Evolutionary conservation across 1,140 invertebrate species (phyloP).

Genomic region (Chrysoperla carnea): DNA sequence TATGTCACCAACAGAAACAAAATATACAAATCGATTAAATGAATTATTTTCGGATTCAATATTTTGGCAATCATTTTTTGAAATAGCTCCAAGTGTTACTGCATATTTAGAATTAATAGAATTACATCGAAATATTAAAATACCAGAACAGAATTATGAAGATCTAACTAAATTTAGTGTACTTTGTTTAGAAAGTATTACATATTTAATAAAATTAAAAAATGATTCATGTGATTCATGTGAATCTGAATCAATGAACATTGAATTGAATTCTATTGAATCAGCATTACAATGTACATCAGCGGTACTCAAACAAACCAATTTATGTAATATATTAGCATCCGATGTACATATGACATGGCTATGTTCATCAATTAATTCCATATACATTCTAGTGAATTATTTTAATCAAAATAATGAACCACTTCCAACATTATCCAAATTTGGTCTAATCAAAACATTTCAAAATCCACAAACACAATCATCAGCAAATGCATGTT

Average conservation of each 20-base stretch:
- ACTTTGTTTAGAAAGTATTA: conserved; percentile 35
- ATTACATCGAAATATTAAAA: conserved; percentile 17
- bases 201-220: conserved; percentile 18
- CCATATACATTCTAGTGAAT: conserved; percentile 18
- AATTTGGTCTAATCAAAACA: conserved; percentile 16
- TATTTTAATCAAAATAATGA: conserved; percentile 16
- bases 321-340: conserved; percentile 20
- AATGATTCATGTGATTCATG: conserved; percentile 7
- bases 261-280: conserved; percentile 14
- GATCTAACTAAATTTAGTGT: conserved; percentile 40
- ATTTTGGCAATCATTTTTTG: conserved; percentile 31
- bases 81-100: conserved; percentile 33
- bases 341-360: conserved; percentile 19
- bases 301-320: conserved; percentile 22
- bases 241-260: conserved; percentile 13
- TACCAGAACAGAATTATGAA: conserved; percentile 28
- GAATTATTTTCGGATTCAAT: conserved; percentile 31
- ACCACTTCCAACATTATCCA: conserved; percentile 15
- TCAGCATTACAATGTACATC: conserved; percentile 22
- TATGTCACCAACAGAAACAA: conserved; percentile 17
- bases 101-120: conserved; percentile 22
- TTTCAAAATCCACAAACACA: conserved; percentile 19
- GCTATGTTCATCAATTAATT: conserved; percentile 26
- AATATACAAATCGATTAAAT: conserved; percentile 30
- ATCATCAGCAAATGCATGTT: conserved; percentile 23